phyloP scores from a whole-genome alignment of 2,113 vertebrate genomes.

The Solenodon paradoxus region DNA sequence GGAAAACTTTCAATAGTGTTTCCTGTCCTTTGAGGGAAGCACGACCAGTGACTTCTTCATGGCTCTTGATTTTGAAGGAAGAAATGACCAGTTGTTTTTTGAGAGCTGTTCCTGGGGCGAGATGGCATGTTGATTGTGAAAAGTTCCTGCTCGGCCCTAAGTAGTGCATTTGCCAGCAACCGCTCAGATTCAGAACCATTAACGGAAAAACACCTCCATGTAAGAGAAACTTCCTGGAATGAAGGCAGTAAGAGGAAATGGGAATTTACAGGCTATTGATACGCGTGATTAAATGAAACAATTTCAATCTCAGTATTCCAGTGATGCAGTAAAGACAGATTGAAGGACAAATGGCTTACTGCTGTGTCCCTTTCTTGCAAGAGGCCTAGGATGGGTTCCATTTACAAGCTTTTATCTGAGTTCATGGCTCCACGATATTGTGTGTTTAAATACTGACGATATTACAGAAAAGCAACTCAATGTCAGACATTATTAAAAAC shows the following conservation, averaged over 20 bases:
- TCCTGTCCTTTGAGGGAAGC: neutral
- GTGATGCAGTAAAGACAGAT: neutral
- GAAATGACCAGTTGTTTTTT: neutral
- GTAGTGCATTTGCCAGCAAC: neutral
- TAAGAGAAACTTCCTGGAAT: neutral
- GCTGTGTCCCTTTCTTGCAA: neutral
- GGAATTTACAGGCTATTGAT: neutral
- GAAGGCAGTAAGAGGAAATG: neutral
- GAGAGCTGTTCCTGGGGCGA: neutral
- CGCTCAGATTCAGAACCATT: neutral
- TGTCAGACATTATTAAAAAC: slow-evolving; percentile 56
- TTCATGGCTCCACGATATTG: neutral
- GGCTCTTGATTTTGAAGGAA: neutral
- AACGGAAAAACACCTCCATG: neutral
- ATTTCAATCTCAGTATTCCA: neutral
- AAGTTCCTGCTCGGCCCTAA: neutral
- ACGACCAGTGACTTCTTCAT: neutral
- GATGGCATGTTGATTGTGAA: neutral
- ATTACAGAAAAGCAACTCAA: slow-evolving; percentile 37
- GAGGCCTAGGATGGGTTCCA: neutral
- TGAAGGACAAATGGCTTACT: neutral
- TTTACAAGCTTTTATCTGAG: neutral
- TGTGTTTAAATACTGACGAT: neutral
- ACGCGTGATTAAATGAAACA: neutral
- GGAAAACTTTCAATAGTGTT: neutral